Conservation (phyloP, 23 tunicate species). For the Halocynthia roretzi region DNA sequence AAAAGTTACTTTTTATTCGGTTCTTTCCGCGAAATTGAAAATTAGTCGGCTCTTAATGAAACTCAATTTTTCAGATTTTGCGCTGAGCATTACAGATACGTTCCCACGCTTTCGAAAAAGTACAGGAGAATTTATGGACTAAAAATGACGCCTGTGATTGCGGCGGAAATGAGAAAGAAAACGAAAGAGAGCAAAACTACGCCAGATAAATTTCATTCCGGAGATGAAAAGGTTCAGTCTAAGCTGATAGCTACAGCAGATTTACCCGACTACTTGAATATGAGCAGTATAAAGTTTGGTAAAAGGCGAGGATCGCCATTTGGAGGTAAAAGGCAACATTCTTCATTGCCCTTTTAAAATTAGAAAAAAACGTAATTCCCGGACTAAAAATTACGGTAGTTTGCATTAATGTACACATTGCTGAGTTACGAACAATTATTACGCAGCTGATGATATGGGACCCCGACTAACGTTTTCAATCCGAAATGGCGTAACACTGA, state of each 20-base stretch:
- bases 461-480: slow-evolving; percentile 58
- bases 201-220: slow-evolving; percentile 4
- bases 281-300: slow-evolving; percentile 37
- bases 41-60: neutral
- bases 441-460: slow-evolving; percentile 40
- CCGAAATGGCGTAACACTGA: slow-evolving; percentile 46
- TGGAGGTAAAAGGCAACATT: slow-evolving; percentile 17
- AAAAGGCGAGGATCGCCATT: slow-evolving; percentile 36
- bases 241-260: slow-evolving; percentile 32
- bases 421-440: neutral
- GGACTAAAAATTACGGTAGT: no score
- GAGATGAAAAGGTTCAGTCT: neutral
- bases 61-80: slow-evolving; percentile 31
- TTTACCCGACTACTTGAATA: slow-evolving; percentile 39
- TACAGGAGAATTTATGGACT: slow-evolving; percentile 36
- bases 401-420: no score
- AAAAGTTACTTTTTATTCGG: slow-evolving; percentile 21
- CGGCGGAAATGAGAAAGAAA: slow-evolving; percentile 23
- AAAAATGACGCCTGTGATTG: slow-evolving; percentile 63
- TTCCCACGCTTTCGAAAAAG: slow-evolving; percentile 42
- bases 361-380: no score
- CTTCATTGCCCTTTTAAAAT: neutral
- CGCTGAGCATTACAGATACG: slow-evolving; percentile 47
- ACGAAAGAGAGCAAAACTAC: neutral
- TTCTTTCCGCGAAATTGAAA: neutral